Base-by-base conservation (phyloP, 2,113 vertebrate genomes). In the Dipodomys spectabilis region DNA sequence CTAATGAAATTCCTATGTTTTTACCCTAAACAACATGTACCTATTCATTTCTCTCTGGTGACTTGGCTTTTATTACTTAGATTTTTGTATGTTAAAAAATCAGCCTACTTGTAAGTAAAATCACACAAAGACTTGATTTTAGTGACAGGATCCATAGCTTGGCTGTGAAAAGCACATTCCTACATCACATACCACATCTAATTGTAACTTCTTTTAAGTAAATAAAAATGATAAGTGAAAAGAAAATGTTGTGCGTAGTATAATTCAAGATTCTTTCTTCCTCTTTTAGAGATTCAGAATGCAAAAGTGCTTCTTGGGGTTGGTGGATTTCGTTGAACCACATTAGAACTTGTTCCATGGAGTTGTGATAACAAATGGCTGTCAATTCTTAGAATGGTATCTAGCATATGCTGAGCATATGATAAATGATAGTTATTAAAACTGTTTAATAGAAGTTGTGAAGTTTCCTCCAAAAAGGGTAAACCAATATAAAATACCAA, bases 101-200 rank as follows among this genome's bases (percentile, higher is more conserved):
- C 95, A n/a, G 60, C 57, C 93, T 96, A 85, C 84, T 30, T 95
- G 74, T 57, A 96, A 85, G 65, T 60, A 90, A 90, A 94, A 69
- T 92, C 88, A 89, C n/a, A 94, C 65, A 32, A 86, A 96, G 95
- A 95, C 93, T 94, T 79, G 97, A 98, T 99, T 98, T 98, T 98
- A 99, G 98, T 95, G 97, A 99, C 98, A 72, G 32, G 96, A 94
- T 97, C 98, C 53, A 95, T 97, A 96, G 97, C 95, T 97, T 96
- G 97, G 95, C 95, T 97, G 79, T 98, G 97, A 97, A 98, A 98
- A 98, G 97, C 98, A 98, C 97, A 98, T 98, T 98, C 96, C 97
- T 98, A 98, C 99, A 98, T 98, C 98, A 99, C 98, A 98, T 98
- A 97, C 97, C 96, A 90, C 6, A 5, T 68, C 4, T 78, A 79